Conservation (phyloP, 2,797 vertebrate genomes). For the Tinamus major region DNA sequence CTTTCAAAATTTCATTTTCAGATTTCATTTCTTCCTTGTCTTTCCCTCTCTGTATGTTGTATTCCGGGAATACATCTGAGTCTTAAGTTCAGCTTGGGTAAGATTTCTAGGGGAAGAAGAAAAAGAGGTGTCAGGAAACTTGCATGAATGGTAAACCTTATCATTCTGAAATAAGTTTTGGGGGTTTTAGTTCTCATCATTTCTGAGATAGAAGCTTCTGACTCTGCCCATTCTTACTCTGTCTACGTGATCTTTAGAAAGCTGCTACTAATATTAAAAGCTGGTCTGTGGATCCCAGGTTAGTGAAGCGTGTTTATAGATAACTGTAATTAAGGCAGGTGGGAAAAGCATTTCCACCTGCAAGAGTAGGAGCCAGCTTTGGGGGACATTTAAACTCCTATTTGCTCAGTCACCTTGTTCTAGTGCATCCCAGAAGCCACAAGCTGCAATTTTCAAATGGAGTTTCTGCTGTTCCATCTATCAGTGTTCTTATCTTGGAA, state of each 20-base stretch:
- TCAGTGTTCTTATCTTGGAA: background rate
- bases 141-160: background rate
- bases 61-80: background rate
- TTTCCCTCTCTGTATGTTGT: background rate
- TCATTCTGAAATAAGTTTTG: conserved; percentile 23
- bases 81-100: background rate
- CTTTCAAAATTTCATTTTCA: background rate
- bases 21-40: background rate
- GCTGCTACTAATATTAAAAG: conserved; percentile 20
- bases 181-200: background rate
- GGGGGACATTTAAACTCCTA: background rate
- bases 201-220: background rate
- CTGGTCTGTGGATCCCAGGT: background rate
- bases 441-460: background rate
- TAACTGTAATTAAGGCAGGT: background rate
- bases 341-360: background rate
- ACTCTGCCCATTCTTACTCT: conserved; percentile 24
- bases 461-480: conserved; percentile 10
- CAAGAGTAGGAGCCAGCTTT: background rate
- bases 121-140: background rate
- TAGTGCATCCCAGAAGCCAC: background rate
- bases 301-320: background rate
- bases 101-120: background rate
- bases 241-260: background rate
- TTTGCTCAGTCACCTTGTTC: background rate